These are phyloP conservation scores for Acanthoscelides obtectus DNA, from an alignment of 2,888 invertebrate species.

Conservation along the genomic window DNA sequence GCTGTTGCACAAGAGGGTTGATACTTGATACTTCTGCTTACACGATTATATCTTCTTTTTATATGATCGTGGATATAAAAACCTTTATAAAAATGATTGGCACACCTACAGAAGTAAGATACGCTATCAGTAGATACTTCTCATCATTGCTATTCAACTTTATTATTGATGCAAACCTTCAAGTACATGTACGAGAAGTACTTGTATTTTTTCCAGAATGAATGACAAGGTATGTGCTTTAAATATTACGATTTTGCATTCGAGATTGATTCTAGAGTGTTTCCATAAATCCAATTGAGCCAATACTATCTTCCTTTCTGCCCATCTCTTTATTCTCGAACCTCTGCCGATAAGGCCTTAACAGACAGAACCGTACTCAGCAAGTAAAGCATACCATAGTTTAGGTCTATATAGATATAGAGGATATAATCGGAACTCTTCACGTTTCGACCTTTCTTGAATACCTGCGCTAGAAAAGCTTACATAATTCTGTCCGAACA, in stretches of 20 bases:
- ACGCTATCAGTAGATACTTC: background rate
- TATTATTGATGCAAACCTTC: background rate
- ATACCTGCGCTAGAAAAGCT: too few relatives aligned
- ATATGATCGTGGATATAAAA: too few relatives aligned
- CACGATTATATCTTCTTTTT: background rate
- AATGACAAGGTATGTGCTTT: background rate
- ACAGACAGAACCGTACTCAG: too few relatives aligned
- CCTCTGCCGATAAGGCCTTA: too few relatives aligned
- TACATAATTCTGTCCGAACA: too few relatives aligned
- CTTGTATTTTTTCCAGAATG: background rate
- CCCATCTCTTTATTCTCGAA: too few relatives aligned
- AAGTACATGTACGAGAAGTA: background rate
- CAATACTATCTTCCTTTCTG: background rate
- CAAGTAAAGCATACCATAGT: too few relatives aligned
- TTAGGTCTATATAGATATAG: too few relatives aligned
- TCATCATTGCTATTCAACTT: background rate
- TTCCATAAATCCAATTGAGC: background rate
- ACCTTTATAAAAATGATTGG: background rate
- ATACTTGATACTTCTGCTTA: background rate
- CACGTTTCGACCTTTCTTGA: too few relatives aligned
- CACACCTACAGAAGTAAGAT: background rate
- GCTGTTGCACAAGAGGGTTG: background rate
- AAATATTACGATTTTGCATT: too few relatives aligned
- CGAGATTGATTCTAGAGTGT: too few relatives aligned
- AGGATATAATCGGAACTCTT: too few relatives aligned